Base-by-base conservation (phyloP, 2,888 invertebrate genomes). In the Pandemis corylana region DNA sequence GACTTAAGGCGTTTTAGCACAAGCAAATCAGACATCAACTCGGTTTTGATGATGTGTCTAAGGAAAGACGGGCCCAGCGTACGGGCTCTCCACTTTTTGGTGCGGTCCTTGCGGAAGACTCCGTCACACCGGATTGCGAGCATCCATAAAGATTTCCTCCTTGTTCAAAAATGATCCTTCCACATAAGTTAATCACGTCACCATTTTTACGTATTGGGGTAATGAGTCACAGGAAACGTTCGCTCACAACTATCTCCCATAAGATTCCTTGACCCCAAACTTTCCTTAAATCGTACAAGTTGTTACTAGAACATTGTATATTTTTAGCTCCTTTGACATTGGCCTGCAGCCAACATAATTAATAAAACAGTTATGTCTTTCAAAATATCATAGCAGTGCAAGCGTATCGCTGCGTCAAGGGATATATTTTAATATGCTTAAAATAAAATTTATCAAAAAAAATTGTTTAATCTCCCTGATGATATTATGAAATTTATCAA, bases 321-420 rank as follows among this genome's bases (percentile, higher is more conserved):
- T 75, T 75, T 77, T 77, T 77, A 78, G 76, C 80, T 78, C 78
- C 78, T 78, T 81, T 82, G 82, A 78, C 82, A 80, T 85, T 92
- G 92, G 92, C 90, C 76, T 59, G 36, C 62, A 70, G 87, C 91
- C 92, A 92, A 86, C 82, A 84, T 87, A 88, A 90, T 91, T 90
- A 90, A 89, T 91, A 85, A 80, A 85, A 84, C 86, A 81, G 88
- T 88, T 87, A 88, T 84, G 84, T 88, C 86, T 89, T 90, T 89
- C 85, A 87, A 86, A 88, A 89, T 87, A 87, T 87, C 84, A 79
- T 83, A 75, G 73, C 78, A 84, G 81, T 89, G 88, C 89, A 89
- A 79, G 81, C 77, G 78, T 77, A 83, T 80, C 89, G 87, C 88
- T 88, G 78, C 86, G 84, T 87, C 89, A 89, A 87, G 85, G 86